phyloP scores from a whole-genome alignment of 2,797 vertebrate genomes.

The Remorina albescens region DNA sequence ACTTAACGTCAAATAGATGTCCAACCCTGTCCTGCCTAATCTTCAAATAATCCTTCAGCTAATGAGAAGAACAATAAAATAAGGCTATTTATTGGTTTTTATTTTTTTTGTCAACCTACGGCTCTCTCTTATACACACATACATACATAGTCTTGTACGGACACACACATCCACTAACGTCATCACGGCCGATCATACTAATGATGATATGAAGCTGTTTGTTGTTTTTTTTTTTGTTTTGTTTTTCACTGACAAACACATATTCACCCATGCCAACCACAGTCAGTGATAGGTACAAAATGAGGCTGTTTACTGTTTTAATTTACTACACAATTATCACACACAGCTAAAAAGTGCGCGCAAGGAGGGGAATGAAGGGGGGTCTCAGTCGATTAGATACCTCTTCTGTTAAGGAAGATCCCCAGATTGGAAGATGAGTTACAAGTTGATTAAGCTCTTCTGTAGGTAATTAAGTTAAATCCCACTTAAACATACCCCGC shows the following conservation, averaged over 20 bases:
- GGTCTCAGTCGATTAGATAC: conserved; percentile 39
- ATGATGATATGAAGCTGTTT: conserved; percentile 48
- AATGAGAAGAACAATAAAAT: conserved; percentile 61
- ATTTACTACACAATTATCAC: conserved; percentile 15
- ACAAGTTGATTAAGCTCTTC: conserved; percentile 52
- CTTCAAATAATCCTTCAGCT: conserved; percentile 68
- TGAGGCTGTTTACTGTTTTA: conserved; percentile 10
- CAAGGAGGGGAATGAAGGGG: not conserved
- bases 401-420: conserved; percentile 41
- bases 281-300: conserved; percentile 9
- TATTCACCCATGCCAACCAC: conserved; percentile 23
- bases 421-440: conserved; percentile 44
- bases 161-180: conserved; percentile 25
- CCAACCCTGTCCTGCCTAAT: conserved; percentile 66
- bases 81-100: conserved; percentile 41
- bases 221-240: conserved; percentile 55
- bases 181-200: conserved; percentile 10
- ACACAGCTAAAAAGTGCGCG: not conserved
- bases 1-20: conserved; percentile 78
- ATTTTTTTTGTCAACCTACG: conserved; percentile 43
- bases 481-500: conserved; percentile 65
- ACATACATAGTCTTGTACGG: not conserved
- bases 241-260: conserved; percentile 33
- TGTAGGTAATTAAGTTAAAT: conserved; percentile 75
- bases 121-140: conserved; percentile 15